These are phyloP conservation scores for Lithobates sylvaticus DNA, from an alignment of 2,797 vertebrate genomes.

Conservation along the genomic window DNA sequence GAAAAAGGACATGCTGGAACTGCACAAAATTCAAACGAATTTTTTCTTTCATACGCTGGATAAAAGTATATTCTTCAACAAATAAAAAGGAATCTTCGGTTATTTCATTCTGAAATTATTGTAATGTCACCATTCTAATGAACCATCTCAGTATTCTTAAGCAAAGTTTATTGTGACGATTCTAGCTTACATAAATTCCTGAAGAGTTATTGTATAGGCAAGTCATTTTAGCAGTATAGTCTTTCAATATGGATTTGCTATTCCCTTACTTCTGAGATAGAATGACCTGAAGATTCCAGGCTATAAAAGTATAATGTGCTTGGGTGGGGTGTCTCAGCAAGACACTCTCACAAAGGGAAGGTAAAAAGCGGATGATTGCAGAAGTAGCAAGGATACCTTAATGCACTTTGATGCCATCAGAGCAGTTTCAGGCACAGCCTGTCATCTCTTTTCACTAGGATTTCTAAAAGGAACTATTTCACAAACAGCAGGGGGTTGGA, in stretches of 20 bases:
- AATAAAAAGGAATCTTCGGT: too few species aligned
- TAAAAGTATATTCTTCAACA: too few species aligned
- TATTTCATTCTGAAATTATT: neutral
- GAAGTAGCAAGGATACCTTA: conserved; percentile 19
- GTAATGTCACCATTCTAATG: neutral
- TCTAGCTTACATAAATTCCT: neutral
- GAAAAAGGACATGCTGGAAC: too few species aligned
- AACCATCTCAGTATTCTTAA: neutral
- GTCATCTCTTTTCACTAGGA: conserved; percentile 23
- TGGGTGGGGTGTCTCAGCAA: neutral
- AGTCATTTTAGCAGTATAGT: neutral
- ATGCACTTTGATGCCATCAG: conserved; percentile 32
- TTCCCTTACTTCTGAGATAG: neutral
- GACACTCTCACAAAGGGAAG: conserved; percentile 17
- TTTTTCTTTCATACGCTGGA: too few species aligned
- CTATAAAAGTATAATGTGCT: neutral
- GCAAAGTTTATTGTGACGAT: neutral
- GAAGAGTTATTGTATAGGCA: neutral
- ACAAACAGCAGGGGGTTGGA: conserved; percentile 23
- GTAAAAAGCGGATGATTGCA: conserved; percentile 40
- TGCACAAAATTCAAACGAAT: too few species aligned
- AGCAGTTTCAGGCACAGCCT: conserved; percentile 39
- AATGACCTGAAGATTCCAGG: neutral
- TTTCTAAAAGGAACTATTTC: conserved; percentile 33
- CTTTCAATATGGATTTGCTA: neutral